phyloP scores from a whole-genome alignment of 2,113 vertebrate species.

The Macaca mulatta region DNA sequence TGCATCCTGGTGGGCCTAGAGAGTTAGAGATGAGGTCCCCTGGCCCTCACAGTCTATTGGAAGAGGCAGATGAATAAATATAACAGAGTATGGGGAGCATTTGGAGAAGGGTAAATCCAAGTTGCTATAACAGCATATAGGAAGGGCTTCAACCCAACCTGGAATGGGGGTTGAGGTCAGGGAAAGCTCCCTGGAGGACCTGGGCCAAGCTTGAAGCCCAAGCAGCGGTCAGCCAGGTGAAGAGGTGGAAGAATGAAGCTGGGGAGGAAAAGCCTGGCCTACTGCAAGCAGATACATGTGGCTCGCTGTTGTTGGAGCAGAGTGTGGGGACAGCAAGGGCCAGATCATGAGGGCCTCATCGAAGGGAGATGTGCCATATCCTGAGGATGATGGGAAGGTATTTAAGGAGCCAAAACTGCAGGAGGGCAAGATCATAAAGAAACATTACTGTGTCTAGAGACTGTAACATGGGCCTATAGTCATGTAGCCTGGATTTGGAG shows the following conservation, averaged over 20 bases:
- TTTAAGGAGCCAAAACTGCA: neutral
- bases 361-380: neutral
- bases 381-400: neutral
- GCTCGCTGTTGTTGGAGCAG: neutral
- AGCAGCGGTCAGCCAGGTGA: neutral
- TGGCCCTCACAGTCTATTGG: neutral
- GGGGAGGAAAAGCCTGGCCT: neutral
- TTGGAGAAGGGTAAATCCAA: neutral
- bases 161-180: neutral
- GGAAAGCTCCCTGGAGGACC: too few species aligned
- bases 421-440: neutral
- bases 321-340: neutral
- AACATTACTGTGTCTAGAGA: rapidly evolving
- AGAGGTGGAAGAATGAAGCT: neutral
- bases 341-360: neutral
- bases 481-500: neutral
- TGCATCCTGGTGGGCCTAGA: neutral
- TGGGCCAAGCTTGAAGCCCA: neutral
- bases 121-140: neutral
- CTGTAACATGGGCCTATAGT: neutral
- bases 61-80: neutral
- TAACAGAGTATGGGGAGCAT: too few species aligned
- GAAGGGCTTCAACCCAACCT: neutral
- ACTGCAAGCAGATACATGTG: neutral
- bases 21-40: neutral